Base-by-base conservation (phyloP, 2,888 invertebrate genomes). In the Eristalinus sepulchralis region DNA sequence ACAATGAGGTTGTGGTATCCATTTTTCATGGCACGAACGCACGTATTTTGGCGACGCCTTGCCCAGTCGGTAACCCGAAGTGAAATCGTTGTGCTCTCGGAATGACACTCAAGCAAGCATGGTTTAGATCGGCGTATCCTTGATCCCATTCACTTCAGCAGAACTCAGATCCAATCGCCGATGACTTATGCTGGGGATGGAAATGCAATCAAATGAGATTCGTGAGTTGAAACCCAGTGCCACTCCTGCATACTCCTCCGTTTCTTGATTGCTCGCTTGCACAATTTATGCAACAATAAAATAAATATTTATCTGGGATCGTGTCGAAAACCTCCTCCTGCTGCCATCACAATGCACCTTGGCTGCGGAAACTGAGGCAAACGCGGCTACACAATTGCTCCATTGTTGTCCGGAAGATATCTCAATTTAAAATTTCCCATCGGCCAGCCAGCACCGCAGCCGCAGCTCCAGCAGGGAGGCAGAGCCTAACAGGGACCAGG, bases 271-370 rank as follows among this genome's bases (percentile, higher is more conserved):
- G 73, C 64, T 82, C 68, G 72, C 77, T 85, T 85, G 81, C 68
- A 73, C 85, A 82, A 85, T 85, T 85, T 78, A 85, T 82, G 82
- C 77, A 85, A 90, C 91, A 91, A 91, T 91, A 91, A 92, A 92
- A 92, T 91, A 91, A 91, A 90, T 90, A 91, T 91, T 91, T 92
- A 91, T 92, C 92, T 90, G 89, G 89, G 89, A 91, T 92, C 92
- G 92, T 92, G 92, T 91, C 89, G 90, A 89, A 89, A 89, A 89
- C 90, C 92, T 91, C 92, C 92, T 89, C 88, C 89, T 86, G 70
- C 77, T 78, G 82, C 78, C 70, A 70, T 78, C 62, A 60, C 62
- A 72, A 81, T 24, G 55, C 77, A 72, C 71, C 62, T 47, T 36
- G 24, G 47, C n/a, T 13, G 20, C n/a, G 62, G 60, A 70, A 68